Evolutionary conservation across 30 jellyfish, hydroid and myxozoan genomes (phyloP).

Genomic region (Cassiopea xamachana): DNA sequence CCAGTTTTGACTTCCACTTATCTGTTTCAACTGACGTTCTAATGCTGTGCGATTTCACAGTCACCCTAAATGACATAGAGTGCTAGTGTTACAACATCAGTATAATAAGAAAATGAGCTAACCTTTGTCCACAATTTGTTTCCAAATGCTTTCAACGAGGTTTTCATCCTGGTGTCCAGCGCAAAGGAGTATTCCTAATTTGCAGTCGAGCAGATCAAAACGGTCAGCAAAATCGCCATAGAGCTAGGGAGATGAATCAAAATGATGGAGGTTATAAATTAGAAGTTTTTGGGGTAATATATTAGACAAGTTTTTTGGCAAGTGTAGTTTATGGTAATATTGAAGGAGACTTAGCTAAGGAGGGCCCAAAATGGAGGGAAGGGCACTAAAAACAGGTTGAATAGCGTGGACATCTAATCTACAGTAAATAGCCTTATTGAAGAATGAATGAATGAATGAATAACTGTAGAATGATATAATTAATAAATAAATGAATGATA

Average conservation of each 20-base stretch:
- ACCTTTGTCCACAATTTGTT: constrained; percentile 77
- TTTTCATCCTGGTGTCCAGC: constrained; percentile 84
- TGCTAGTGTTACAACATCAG: not conserved
- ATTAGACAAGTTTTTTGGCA: no score
- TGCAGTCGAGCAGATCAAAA: constrained; percentile 80
- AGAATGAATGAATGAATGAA: not conserved
- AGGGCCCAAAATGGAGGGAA: no score
- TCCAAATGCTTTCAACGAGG: constrained; percentile 81
- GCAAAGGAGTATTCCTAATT: constrained; percentile 81
- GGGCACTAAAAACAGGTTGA: no score
- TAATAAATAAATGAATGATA: not conserved
- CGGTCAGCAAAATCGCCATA: constrained; percentile 90
- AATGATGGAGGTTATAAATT: no score
- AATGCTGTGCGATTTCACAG: no score
- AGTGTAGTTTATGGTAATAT: no score
- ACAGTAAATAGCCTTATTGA: not conserved
- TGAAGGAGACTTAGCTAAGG: no score
- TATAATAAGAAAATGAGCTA: not conserved
- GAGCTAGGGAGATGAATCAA: constrained; percentile 44
- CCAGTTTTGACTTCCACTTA: no score
- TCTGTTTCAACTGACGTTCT: no score
- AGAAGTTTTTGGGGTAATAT: no score
- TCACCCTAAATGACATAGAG: no score
- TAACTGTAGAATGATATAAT: not conserved
- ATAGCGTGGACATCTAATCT: no score